Percentiles rank a stretch among this genome's conserved stretches.
Conservation (phyloP, 1,140 invertebrate genomes). For the Metaphire vulgaris region DNA sequence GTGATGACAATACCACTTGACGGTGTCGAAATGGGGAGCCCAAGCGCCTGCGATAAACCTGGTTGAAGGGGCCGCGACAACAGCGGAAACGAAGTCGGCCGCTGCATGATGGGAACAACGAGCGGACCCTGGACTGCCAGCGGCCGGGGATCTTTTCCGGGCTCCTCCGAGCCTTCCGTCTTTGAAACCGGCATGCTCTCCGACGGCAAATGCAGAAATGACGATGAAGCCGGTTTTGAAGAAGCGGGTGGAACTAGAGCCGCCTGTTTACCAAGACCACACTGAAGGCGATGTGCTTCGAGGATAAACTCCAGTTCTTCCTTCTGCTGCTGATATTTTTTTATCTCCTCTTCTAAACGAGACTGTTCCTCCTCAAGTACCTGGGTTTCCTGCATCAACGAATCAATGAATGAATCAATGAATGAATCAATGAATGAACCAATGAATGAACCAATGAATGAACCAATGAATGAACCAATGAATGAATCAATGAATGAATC, state of each 20-base stretch:
- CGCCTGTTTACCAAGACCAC: too few species aligned
- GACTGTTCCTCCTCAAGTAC: slow-evolving; percentile 76
- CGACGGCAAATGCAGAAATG: too few species aligned
- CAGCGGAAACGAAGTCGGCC: neutral
- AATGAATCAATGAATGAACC: too few species aligned
- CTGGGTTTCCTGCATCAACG: slow-evolving; percentile 72
- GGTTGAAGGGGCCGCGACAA: neutral
- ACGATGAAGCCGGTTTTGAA: neutral
- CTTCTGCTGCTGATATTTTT: slow-evolving; percentile 65
- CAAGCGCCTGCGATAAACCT: too few species aligned
- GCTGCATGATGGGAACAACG: neutral
- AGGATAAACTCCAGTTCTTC: slow-evolving; percentile 75
- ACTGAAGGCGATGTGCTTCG: slow-evolving; percentile 58
- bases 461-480: too few species aligned
- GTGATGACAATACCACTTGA: too few species aligned
- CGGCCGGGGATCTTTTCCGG: neutral
- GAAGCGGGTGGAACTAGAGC: neutral
- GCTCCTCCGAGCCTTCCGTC: neutral
- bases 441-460: too few species aligned
- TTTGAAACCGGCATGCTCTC: neutral
- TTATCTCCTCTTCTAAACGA: slow-evolving; percentile 72
- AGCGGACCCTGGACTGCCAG: neutral
- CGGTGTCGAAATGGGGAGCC: too few species aligned
- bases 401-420: too few species aligned
- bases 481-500: too few species aligned